Base-by-base conservation (phyloP, 2,797 vertebrate genomes). In the Heliangelus exortis region DNA sequence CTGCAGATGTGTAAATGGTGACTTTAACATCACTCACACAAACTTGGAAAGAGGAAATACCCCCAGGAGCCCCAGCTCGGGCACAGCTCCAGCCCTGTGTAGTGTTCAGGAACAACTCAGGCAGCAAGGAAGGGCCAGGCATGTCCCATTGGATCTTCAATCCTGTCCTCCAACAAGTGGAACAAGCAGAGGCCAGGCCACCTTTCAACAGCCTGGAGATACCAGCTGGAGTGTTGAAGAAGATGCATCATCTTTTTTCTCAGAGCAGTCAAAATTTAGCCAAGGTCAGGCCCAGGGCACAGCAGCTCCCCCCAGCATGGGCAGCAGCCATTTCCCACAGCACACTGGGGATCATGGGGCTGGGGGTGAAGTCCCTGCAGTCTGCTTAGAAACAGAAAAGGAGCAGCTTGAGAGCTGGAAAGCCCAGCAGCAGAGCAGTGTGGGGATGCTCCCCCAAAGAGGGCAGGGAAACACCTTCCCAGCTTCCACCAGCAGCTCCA, bases 331-430 rank as follows among this genome's bases (percentile, higher is more conserved):
- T 3, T 10, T 65, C 29, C 50, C 72, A 65, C 34, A 1, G 2
- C 58, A 65, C 1, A 1, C 1, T 25, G 28, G 6, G 55, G 48
- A 19, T 57, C 41, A 14, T 0, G 0, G 21, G 50, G 20, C 26
- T 71, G 75, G 25, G 39, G 28, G 41, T 14, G 41, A 15, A 22
- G 23, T 53, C 79, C 48, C 61, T 71, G 54, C 41, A 41, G 39
- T 47, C 36, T 7, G 3, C 12, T 57, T 15, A 67, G 61, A 77
- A 41, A 83, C 19, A 47, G 74, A 34, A 90, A 74, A 82, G 53
- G 53, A 96, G 81, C 71, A 94, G 84, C 74, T 65, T 66, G 66
- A 58, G 51, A 76, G 43, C 55, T 59, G 48, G 61, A 62, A 57
- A 53, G 36, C 21, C 57, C 84, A 87, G 26, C 65, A 83, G 89